phyloP scores from a whole-genome alignment of 2,797 vertebrate species.

The Aplochiton taeniatus region DNA sequence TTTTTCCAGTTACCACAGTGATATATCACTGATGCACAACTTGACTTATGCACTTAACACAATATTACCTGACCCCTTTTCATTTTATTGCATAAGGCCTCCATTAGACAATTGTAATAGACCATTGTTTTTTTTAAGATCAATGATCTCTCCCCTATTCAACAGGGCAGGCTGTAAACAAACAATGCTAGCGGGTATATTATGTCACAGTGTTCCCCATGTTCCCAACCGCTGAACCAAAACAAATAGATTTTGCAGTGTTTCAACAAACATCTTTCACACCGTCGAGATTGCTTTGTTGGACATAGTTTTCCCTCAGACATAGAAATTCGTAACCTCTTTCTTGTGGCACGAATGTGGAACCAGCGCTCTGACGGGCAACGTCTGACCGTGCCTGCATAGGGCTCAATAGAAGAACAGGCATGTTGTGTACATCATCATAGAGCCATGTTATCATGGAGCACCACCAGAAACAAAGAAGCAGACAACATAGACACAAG shows the following conservation, averaged over 20 bases:
- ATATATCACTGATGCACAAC: not conserved
- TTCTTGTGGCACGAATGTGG: too few species aligned
- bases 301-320: too few species aligned
- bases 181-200: slow-evolving; percentile 2
- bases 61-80: slow-evolving; percentile 1
- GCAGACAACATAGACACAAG: not conserved
- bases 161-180: slow-evolving; percentile 14
- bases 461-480: not conserved
- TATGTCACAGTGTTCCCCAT: slow-evolving; percentile 12
- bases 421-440: too few species aligned
- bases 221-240: not conserved
- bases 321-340: too few species aligned
- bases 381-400: too few species aligned
- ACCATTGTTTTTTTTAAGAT: slow-evolving; percentile 10
- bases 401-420: too few species aligned
- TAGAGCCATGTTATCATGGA: too few species aligned
- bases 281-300: not conserved
- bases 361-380: too few species aligned
- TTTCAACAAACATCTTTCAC: not conserved
- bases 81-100: not conserved
- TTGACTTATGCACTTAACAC: slow-evolving; percentile 2
- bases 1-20: not conserved
- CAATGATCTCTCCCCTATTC: not conserved
- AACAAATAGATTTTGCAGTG: not conserved
- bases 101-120: not conserved